Evolutionary conservation across 2,888 invertebrate species (phyloP), one percentile per base, ranked within the genome.

Genomic region (Boloria euphrosyne): DNA sequence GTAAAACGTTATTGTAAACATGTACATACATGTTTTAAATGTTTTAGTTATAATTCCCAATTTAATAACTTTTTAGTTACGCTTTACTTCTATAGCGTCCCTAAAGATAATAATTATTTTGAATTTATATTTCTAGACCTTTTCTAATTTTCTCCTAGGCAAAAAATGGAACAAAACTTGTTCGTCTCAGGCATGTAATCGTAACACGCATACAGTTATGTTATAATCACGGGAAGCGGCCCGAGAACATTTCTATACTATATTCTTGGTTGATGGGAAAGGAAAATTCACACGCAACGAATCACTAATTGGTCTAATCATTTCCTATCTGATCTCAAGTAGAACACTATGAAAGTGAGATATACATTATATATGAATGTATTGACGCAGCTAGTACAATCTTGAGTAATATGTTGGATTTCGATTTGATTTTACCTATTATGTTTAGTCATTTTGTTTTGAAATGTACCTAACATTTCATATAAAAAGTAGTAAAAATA

Each of bases 231-330:
- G 60, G 70, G 62, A 70, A 70, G 60, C 54, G 52, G 62, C 60
- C 38, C 63, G 47, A 57, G 43, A 55, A 44, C 50, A 55, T 66
- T 66, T 69, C 66, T 69, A 69, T 58, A 46, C 66, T 50, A 63
- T 66, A 69, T 51, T 62, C 27, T n/a, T 52, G 6, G 17, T 60
- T 46, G 61, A 62, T 71, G 71, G 52, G 69, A 69, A 72, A 71
- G 65, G 65, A 60, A 62, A 66, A 68, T 68, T 72, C 71, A 69
- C 72, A 72, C 69, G 71, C 71, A 71, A 50, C 69, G 54, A 53
- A 67, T 68, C 54, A 65, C 73, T 76, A 73, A 75, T 76, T 73
- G 68, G 71, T 67, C 74, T 79, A 78, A 80, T 80, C 75, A 75
- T 74, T 73, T 68, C 74, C 76, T 78, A 76, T 63, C 60, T 63